These are phyloP conservation scores for Drosophila bunnanda DNA, from an alignment of 2,888 invertebrate species.

Conservation along the genomic window DNA sequence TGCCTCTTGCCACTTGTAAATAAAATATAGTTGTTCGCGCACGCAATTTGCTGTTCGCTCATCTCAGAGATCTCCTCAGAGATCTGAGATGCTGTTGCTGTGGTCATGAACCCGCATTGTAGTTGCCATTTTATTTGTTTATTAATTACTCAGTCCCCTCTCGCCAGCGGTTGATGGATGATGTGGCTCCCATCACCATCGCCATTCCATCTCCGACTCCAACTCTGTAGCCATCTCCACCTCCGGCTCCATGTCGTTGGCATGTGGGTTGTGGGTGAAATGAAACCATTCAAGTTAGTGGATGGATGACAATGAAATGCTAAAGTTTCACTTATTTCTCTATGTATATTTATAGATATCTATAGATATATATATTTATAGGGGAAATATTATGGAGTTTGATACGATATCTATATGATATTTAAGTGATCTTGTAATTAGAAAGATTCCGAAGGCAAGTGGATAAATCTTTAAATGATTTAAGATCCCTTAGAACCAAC, in stretches of 20 bases:
- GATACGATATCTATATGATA: not conserved
- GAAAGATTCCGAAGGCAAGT: not conserved
- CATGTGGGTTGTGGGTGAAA: constrained; percentile 76
- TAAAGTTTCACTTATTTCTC: constrained; percentile 64
- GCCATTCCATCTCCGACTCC: not conserved
- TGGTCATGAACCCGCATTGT: constrained; percentile 79
- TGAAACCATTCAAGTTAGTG: constrained; percentile 63
- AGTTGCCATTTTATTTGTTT: constrained; percentile 75
- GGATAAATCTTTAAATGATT: not conserved
- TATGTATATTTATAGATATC: constrained; percentile 1
- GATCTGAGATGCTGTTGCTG: constrained; percentile 38
- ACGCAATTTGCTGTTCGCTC: constrained; percentile 56
- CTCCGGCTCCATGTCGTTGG: constrained; percentile 27
- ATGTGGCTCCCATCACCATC: constrained; percentile 31
- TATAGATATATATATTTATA: not conserved
- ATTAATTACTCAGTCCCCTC: constrained; percentile 64
- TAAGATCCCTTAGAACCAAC: not conserved
- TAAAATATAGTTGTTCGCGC: constrained; percentile 67
- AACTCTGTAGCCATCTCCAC: not conserved
- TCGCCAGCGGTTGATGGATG: constrained; percentile 63
- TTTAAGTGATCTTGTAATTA: not conserved
- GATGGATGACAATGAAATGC: constrained; percentile 65
- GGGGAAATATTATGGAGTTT: not conserved
- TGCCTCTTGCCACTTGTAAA: constrained; percentile 32
- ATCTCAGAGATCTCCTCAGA: constrained; percentile 10